These are phyloP conservation scores for Columba guinea DNA, from an alignment of 2,797 vertebrate genomes.

Conservation along the genomic window DNA sequence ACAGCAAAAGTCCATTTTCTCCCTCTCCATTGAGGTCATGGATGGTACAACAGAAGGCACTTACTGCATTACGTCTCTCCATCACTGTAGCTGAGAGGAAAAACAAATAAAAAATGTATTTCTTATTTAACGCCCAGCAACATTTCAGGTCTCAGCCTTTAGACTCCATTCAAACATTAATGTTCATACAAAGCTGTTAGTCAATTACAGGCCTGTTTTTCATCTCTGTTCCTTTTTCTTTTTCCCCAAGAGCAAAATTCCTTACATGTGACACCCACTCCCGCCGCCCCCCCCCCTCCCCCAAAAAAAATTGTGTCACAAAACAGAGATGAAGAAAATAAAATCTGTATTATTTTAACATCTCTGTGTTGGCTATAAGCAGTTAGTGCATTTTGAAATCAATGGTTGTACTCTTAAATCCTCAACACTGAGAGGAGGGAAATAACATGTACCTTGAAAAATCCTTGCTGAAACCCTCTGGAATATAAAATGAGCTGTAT, in stretches of 20 bases:
- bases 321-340: not conserved
- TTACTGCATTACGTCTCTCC: not conserved
- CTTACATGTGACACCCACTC: not conserved
- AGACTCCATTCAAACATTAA: not conserved
- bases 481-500: not conserved
- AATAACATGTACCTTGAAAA: not conserved
- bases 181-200: not conserved
- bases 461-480: not conserved
- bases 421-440: not conserved
- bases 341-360: not conserved
- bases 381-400: not conserved
- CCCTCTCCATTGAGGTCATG: not conserved
- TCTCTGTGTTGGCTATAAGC: not conserved
- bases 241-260: not conserved
- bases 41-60: constrained; percentile 35
- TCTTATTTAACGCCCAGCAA: constrained; percentile 46
- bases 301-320: not conserved
- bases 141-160: not conserved
- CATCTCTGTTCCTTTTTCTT: not conserved
- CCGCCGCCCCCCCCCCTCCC: not conserved
- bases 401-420: not conserved
- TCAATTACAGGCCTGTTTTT: not conserved
- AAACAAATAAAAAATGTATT: constrained; percentile 27
- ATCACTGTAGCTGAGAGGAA: not conserved
- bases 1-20: constrained; percentile 69